Percentiles rank a stretch among this genome's conserved stretches.
Conservation (phyloP, 2,113 vertebrate genomes). For the Terrapene triunguis region DNA sequence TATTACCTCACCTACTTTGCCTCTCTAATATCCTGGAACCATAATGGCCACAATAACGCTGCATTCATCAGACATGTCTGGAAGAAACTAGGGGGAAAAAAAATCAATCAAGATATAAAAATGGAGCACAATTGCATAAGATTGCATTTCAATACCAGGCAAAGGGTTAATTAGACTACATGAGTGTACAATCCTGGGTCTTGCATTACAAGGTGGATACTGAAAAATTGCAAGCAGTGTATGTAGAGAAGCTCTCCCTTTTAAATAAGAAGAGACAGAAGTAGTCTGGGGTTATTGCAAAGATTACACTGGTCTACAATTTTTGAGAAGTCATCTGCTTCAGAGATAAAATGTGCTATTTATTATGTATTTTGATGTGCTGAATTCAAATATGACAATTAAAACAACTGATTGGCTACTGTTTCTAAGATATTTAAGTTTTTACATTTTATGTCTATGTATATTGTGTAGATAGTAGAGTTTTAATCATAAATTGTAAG, state of each 20-base stretch:
- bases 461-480: too few relatives aligned
- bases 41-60: neutral
- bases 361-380: too few relatives aligned
- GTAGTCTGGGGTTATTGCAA: neutral
- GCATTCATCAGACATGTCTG: neutral
- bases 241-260: neutral
- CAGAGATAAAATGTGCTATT: too few relatives aligned
- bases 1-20: neutral
- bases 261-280: neutral
- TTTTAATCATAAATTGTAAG: too few relatives aligned
- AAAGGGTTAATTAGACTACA: neutral
- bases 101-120: neutral
- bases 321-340: too few relatives aligned
- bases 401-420: too few relatives aligned
- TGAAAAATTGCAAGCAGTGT: neutral
- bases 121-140: neutral
- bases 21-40: neutral
- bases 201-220: neutral
- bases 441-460: too few relatives aligned
- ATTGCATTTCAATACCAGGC: neutral
- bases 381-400: too few relatives aligned
- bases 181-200: accelerated
- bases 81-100: neutral
- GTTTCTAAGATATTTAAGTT: too few relatives aligned
- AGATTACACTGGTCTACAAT: neutral